Conservation (phyloP, 2,797 vertebrate species). For the Bradypodion pumilum region DNA sequence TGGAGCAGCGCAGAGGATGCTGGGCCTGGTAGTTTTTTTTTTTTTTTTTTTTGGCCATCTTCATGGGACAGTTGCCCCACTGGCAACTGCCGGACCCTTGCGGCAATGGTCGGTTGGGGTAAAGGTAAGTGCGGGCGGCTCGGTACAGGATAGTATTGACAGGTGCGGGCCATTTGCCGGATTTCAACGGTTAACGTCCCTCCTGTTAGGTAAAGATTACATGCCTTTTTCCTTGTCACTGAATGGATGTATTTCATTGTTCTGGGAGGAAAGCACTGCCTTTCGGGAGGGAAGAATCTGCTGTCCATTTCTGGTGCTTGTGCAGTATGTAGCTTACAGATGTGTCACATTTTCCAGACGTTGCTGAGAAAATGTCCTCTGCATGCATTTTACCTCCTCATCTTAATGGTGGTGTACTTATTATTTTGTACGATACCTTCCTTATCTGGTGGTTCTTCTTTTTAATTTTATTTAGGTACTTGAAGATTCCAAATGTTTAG, state of each 20-base stretch:
- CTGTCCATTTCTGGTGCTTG: too few species aligned
- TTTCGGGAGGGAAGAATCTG: neutral
- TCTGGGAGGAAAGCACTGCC: neutral
- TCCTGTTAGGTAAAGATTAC: too few species aligned
- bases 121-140: too few species aligned
- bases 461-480: slow-evolving; percentile 81
- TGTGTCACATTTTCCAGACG: neutral
- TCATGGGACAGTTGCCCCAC: too few species aligned
- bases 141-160: too few species aligned
- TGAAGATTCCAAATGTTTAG: slow-evolving; percentile 93
- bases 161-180: too few species aligned
- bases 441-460: neutral
- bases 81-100: too few species aligned
- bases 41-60: too few species aligned
- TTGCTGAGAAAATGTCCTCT: neutral
- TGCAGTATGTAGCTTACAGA: neutral
- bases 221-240: neutral
- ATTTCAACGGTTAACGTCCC: too few species aligned
- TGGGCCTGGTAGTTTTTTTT: too few species aligned
- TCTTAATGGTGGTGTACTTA: neutral
- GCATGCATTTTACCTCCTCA: neutral
- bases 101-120: too few species aligned
- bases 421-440: neutral
- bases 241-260: neutral
- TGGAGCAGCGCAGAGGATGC: too few species aligned